Evolutionary conservation across 53 echinoderm and acorn worm species (phyloP).

Genomic region (Henricia sp.): DNA sequence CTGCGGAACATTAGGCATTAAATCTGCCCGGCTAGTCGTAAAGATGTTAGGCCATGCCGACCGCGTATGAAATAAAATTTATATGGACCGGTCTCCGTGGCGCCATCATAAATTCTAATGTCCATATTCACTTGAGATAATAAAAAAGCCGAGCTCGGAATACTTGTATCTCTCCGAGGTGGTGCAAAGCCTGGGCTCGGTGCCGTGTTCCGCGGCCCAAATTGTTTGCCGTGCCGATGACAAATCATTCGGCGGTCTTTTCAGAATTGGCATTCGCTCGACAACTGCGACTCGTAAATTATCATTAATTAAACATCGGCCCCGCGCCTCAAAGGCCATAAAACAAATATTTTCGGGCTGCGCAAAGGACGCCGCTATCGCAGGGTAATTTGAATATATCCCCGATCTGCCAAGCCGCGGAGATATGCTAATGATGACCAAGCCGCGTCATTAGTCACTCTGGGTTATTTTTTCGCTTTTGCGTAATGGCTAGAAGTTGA

Average conservation of each 20-base stretch:
- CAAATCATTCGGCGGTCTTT: constrained; percentile 39
- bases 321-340: constrained; percentile 59
- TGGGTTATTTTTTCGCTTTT: constrained; percentile 57
- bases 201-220: background rate
- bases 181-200: background rate
- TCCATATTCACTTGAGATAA: constrained; percentile 29
- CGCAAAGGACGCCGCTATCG: constrained; percentile 53
- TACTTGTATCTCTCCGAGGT: constrained; percentile 6
- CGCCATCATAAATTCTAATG: constrained; percentile 58
- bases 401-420: constrained; percentile 7
- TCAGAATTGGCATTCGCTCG: constrained; percentile 54
- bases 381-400: constrained; percentile 40
- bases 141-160: background rate
- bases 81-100: constrained; percentile 50
- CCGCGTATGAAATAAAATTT: constrained; percentile 57
- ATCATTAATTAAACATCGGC: constrained; percentile 67
- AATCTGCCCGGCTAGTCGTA: constrained; percentile 57
- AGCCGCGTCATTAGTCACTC: constrained; percentile 46
- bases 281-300: constrained; percentile 63
- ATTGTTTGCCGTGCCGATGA: constrained; percentile 31
- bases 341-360: constrained; percentile 50
- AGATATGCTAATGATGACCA: constrained; percentile 47
- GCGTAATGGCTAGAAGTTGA: constrained; percentile 26
- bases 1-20: constrained; percentile 33
- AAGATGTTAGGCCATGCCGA: constrained; percentile 53